These are phyloP conservation scores for Periophthalmus modestus DNA, from an alignment of 2,113 vertebrate species.

Conservation along the genomic window DNA sequence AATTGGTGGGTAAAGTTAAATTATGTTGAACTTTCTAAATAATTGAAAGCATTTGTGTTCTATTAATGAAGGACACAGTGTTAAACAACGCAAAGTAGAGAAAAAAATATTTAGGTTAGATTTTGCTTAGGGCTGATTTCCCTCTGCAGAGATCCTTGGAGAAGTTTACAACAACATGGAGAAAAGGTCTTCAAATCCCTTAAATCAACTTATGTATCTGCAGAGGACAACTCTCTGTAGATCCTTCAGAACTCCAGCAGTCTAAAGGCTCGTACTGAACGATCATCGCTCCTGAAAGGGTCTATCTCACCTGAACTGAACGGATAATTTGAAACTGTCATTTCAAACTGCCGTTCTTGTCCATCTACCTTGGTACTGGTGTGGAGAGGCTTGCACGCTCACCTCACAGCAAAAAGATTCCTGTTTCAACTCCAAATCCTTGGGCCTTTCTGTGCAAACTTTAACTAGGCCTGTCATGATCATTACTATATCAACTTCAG, in stretches of 20 bases:
- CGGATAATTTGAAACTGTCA: neutral
- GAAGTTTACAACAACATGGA: neutral
- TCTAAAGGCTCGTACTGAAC: too few species aligned
- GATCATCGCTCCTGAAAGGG: neutral
- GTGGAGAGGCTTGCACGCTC: too few species aligned
- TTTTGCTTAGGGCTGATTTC: neutral
- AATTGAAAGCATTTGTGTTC: neutral
- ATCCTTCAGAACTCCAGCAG: too few species aligned
- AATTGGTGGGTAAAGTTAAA: neutral
- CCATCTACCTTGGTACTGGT: neutral
- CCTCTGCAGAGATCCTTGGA: conserved; percentile 6
- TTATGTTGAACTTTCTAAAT: neutral
- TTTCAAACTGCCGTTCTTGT: neutral
- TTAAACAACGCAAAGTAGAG: neutral
- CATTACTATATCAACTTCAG: too few species aligned
- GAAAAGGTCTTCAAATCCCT: neutral
- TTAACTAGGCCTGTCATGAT: too few species aligned
- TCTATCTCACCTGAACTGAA: neutral
- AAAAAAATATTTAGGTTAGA: neutral
- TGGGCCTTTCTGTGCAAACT: too few species aligned
- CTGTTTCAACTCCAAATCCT: too few species aligned
- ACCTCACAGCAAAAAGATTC: too few species aligned
- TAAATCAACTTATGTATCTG: too few species aligned
- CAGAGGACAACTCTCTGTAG: too few species aligned
- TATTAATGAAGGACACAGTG: neutral